Conservation (phyloP, 2,888 invertebrate genomes). For the Trachelus iudaicus region DNA sequence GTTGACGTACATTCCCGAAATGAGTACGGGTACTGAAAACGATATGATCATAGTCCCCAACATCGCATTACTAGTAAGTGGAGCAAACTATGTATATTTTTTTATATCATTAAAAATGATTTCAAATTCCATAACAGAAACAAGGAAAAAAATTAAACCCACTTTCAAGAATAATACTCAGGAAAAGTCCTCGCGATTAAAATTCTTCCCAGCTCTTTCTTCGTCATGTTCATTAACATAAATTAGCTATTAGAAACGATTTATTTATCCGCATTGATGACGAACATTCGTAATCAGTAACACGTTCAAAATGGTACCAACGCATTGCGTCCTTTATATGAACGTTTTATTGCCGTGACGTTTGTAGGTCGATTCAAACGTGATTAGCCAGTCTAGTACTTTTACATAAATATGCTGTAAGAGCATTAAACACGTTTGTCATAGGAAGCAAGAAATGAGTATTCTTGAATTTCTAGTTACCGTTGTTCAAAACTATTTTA, state of each 20-base stretch:
- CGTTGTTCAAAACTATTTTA: not conserved
- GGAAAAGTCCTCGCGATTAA: not conserved
- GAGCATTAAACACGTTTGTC: not conserved
- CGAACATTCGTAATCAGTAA: not conserved
- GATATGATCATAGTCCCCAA: conserved; percentile 83
- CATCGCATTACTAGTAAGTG: conserved; percentile 86
- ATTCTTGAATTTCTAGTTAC: not conserved
- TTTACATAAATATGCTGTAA: not conserved
- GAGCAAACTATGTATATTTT: not conserved
- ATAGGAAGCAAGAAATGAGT: not conserved
- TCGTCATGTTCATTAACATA: not conserved
- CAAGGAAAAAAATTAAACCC: not conserved
- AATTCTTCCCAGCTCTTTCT: not conserved
- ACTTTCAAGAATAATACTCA: not conserved
- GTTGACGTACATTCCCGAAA: conserved; percentile 79
- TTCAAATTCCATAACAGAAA: not conserved
- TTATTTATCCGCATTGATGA: not conserved
- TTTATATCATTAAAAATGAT: not conserved
- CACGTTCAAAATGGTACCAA: not conserved
- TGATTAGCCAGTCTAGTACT: not conserved
- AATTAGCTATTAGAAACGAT: not conserved
- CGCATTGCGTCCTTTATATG: not conserved
- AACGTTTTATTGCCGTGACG: not conserved
- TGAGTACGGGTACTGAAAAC: conserved; percentile 79
- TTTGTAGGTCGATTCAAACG: not conserved